A percentile compares a stretch with the other conserved stretches of the same genome.
These are phyloP conservation scores for Drosophila simulans DNA, from an alignment of 1,140 invertebrate species.

Conservation along the genomic window DNA sequence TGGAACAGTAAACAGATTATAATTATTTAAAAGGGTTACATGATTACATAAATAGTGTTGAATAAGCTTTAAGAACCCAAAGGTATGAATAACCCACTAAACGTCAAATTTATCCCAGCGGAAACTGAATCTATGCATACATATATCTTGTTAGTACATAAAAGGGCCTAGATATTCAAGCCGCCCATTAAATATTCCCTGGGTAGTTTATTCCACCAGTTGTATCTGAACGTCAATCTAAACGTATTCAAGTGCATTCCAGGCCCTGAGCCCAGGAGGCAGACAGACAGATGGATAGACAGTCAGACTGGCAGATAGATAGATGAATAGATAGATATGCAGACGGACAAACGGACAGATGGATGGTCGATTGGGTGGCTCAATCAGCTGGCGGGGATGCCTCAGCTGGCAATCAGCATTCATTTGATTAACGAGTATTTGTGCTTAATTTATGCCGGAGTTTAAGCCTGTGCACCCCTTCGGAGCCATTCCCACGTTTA, in stretches of 20 bases:
- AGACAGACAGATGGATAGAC: conserved; percentile 35
- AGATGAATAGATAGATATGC: conserved; percentile 6
- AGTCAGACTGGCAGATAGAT: conserved; percentile 20
- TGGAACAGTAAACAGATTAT: not conserved
- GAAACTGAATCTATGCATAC: not conserved
- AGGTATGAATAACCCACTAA: no score
- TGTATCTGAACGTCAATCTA: conserved; percentile 79
- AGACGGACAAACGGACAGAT: conserved; percentile 12
- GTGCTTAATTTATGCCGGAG: conserved; percentile 74
- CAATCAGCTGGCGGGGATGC: conserved; percentile 4
- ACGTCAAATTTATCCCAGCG: no score
- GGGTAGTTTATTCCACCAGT: conserved; percentile 50
- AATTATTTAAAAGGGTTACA: not conserved
- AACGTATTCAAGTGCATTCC: conserved; percentile 79
- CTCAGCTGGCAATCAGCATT: conserved; percentile 54
- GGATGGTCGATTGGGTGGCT: conserved; percentile 8
- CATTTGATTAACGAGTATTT: conserved; percentile 80
- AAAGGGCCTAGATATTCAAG: conserved; percentile 1
- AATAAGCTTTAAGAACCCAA: no score
- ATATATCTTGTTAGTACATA: not conserved
- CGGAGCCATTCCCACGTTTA: conserved; percentile 29
- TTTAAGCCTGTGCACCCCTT: conserved; percentile 41
- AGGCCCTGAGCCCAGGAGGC: conserved; percentile 17
- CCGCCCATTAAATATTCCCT: conserved; percentile 11
- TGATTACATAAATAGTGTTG: not conserved